A percentile compares a stretch with the other conserved stretches of the same genome.
phyloP scores from a whole-genome alignment of 2,888 invertebrate genomes.

The Colletes collaris region DNA sequence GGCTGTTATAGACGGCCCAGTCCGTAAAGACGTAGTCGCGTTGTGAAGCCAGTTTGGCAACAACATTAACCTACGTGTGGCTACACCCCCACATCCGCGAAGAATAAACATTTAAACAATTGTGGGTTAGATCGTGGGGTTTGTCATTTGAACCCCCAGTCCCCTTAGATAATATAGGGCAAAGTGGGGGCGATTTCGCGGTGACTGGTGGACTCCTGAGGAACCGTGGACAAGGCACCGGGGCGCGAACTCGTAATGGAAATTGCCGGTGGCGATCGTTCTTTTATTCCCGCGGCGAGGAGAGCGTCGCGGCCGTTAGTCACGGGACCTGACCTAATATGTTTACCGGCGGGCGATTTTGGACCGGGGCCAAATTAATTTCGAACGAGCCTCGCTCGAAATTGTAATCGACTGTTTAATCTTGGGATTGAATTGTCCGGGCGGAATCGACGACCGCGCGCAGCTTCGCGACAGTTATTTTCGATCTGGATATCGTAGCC shows the following conservation, averaged over 20 bases:
- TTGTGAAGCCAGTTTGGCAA: no score
- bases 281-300: constrained; percentile 23
- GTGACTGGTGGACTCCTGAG: no score
- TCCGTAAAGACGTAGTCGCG: no score
- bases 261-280: constrained; percentile 39
- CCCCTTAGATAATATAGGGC: no score
- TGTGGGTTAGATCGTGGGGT: no score
- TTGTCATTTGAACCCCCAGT: no score
- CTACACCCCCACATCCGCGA: no score
- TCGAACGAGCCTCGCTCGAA: constrained; percentile 38
- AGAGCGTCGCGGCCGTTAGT: constrained; percentile 37
- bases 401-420: constrained; percentile 57
- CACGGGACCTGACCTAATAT: constrained; percentile 37
- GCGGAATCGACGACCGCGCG: constrained; percentile 23
- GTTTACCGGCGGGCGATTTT: constrained; percentile 46
- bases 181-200: no score
- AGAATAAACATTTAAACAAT: no score
- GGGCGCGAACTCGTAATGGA: constrained; percentile 37
- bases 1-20: no score
- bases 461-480: constrained; percentile 35
- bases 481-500: constrained; percentile 30
- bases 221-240: no score
- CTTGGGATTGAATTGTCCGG: constrained; percentile 49
- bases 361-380: constrained; percentile 53
- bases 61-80: no score